These are phyloP conservation scores for Cephus cinctus DNA, from an alignment of 1,140 invertebrate genomes.

Conservation along the genomic window DNA sequence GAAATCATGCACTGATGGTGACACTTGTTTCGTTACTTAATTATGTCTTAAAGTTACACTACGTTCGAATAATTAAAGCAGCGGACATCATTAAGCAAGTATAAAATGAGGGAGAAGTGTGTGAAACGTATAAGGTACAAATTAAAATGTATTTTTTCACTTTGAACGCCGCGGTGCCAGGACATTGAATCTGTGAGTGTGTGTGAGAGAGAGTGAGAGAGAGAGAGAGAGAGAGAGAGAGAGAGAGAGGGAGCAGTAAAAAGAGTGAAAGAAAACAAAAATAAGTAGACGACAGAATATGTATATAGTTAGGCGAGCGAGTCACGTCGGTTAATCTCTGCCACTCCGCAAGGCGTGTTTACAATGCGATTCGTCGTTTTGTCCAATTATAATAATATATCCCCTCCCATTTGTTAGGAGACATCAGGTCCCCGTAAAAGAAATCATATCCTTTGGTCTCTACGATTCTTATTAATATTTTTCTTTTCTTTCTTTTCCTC, in stretches of 20 bases:
- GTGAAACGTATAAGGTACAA: slow-evolving; percentile 28
- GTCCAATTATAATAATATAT: neutral
- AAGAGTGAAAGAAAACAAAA: too few species aligned
- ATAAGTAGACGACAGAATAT: too few species aligned
- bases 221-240: neutral
- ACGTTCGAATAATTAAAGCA: slow-evolving; percentile 40
- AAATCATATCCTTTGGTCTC: too few species aligned
- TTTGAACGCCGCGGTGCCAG: slow-evolving; percentile 1
- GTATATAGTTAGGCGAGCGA: too few species aligned
- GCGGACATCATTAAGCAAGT: slow-evolving; percentile 40
- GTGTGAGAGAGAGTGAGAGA: neutral
- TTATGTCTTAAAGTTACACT: slow-evolving; percentile 31
- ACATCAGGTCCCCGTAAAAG: too few species aligned
- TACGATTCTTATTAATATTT: neutral
- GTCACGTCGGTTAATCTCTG: too few species aligned
- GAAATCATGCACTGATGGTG: too few species aligned
- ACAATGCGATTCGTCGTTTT: neutral
- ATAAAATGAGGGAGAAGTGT: slow-evolving; percentile 34
- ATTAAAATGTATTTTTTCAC: slow-evolving; percentile 32
- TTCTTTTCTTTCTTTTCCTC: neutral
- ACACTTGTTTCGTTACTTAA: slow-evolving; percentile 27
- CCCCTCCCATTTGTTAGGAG: neutral
- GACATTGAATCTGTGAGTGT: too few species aligned
- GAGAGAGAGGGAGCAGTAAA: neutral
- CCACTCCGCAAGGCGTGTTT: neutral